A percentile compares a stretch with the other conserved stretches of the same genome.
phyloP scores from a whole-genome alignment of 2,888 invertebrate species.

The Pachymerium ferrugineum region DNA sequence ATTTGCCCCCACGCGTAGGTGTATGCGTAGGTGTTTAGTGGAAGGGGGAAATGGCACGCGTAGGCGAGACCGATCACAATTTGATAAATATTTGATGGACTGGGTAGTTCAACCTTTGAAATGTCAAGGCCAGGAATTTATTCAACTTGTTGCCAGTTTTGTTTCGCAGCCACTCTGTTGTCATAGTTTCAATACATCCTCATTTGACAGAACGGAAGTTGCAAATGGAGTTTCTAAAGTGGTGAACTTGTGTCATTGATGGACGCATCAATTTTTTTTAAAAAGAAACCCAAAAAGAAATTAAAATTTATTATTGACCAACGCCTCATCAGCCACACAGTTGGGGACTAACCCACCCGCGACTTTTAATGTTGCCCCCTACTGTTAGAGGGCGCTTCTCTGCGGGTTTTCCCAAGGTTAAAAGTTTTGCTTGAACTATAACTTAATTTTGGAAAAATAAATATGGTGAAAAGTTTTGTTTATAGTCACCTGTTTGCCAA shows the following conservation, averaged over 20 bases:
- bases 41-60: too few species aligned
- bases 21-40: too few species aligned
- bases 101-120: neutral
- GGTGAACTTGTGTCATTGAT: neutral
- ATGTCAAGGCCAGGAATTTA: neutral
- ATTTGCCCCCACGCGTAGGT: too few species aligned
- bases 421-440: too few species aligned
- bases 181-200: neutral
- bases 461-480: too few species aligned
- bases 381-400: too few species aligned
- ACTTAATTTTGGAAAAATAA: too few species aligned
- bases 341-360: neutral
- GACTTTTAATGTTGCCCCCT: neutral
- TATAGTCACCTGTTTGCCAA: too few species aligned
- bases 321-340: slow-evolving; percentile 21
- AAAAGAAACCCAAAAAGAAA: neutral
- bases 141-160: neutral
- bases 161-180: neutral
- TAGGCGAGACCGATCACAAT: neutral
- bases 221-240: neutral
- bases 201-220: slow-evolving; percentile 6
- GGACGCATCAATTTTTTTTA: neutral
- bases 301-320: neutral
- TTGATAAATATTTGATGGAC: neutral
- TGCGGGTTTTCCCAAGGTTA: neutral